These are phyloP conservation scores for Xestia rhomboidea DNA, from an alignment of 2,888 invertebrate genomes.

Conservation along the genomic window DNA sequence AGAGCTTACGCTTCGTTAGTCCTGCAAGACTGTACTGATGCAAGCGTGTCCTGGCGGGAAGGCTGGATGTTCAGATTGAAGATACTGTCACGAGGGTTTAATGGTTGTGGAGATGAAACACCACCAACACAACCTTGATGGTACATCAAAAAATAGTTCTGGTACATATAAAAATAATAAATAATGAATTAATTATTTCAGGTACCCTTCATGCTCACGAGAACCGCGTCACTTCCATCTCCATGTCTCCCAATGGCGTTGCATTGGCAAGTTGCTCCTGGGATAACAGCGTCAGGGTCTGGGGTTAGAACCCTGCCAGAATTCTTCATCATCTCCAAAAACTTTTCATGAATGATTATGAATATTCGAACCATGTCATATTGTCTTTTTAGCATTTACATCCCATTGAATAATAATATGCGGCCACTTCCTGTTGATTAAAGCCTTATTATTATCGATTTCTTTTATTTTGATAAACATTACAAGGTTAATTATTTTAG, in stretches of 20 bases:
- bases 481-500: background rate
- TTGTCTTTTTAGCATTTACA: conserved; percentile 22
- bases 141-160: background rate
- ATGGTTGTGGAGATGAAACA: background rate
- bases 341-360: background rate
- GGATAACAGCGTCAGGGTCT: conserved; percentile 96
- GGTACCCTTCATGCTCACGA: conserved; percentile 95
- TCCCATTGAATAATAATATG: conserved; percentile 12
- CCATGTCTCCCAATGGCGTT: conserved; percentile 95
- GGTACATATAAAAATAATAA: background rate
- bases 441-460: conserved; percentile 42
- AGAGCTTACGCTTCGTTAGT: background rate
- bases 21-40: background rate
- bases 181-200: conserved; percentile 78
- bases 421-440: conserved; percentile 50
- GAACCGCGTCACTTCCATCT: conserved; percentile 96
- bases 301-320: conserved; percentile 92
- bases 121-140: background rate
- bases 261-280: conserved; percentile 97
- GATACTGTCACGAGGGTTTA: background rate
- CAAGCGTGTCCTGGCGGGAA: background rate
- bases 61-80: background rate
- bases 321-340: background rate
- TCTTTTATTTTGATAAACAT: conserved; percentile 42
- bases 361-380: conserved; percentile 9